phyloP scores from a whole-genome alignment of 1,140 invertebrate species.

The Bombus impatiens region DNA sequence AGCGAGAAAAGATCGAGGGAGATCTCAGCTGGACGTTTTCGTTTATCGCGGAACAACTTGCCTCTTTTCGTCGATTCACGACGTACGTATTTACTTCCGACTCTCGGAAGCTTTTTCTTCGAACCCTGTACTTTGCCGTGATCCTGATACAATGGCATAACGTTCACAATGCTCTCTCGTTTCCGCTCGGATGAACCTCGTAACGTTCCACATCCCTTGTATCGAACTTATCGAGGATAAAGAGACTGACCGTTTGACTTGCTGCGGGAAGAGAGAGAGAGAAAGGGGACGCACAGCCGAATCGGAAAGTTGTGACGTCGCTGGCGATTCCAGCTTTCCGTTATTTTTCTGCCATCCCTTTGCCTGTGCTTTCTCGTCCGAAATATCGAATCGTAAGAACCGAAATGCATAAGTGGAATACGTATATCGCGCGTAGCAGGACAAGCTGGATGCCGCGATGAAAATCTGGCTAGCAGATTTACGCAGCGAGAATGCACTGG shows the following conservation, averaged over 20 bases:
- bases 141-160: not conserved
- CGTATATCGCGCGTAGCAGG: no score
- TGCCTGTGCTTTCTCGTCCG: not conserved
- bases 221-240: slow-evolving; percentile 7
- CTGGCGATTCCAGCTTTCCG: not conserved
- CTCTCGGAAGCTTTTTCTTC: slow-evolving; percentile 3
- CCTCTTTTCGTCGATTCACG: slow-evolving; percentile 1
- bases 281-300: not conserved
- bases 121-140: slow-evolving; percentile 1
- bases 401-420: not conserved
- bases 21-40: no score
- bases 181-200: not conserved
- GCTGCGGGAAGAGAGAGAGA: no score
- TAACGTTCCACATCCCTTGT: not conserved
- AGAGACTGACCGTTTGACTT: slow-evolving; percentile 12
- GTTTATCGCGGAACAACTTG: no score
- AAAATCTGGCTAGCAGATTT: not conserved
- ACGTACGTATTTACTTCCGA: not conserved
- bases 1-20: no score
- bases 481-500: not conserved
- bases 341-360: not conserved
- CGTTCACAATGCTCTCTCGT: slow-evolving; percentile 9
- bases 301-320: not conserved
- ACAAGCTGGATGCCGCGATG: no score
- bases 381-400: not conserved